phyloP scores from a whole-genome alignment of 2,888 invertebrate genomes.

The Margaritifera margaritifera region DNA sequence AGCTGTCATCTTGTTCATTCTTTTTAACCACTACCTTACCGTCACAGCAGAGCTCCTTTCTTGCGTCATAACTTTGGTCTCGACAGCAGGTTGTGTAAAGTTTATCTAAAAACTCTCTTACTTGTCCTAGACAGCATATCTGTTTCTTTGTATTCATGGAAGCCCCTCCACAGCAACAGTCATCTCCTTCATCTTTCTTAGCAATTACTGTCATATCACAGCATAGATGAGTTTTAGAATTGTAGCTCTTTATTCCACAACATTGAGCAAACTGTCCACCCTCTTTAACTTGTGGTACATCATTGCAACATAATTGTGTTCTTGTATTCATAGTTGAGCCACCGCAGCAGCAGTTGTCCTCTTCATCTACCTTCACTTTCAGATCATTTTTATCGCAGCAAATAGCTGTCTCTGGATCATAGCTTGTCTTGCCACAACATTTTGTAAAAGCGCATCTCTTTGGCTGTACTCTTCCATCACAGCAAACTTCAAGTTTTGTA shows the following conservation, averaged over 20 bases:
- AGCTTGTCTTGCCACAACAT: constrained; percentile 26
- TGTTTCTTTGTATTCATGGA: constrained; percentile 12
- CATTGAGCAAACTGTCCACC: constrained; percentile 19
- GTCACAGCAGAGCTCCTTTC: constrained; percentile 20
- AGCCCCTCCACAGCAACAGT: constrained; percentile 17
- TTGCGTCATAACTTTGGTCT: constrained; percentile 16
- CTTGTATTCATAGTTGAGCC: constrained; percentile 31
- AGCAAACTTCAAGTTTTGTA: constrained; percentile 25
- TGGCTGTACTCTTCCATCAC: constrained; percentile 21
- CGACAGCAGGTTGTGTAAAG: constrained; percentile 16
- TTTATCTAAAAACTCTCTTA: background rate
- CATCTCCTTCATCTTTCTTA: constrained; percentile 27
- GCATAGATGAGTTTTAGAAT: constrained; percentile 24
- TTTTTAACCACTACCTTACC: constrained; percentile 17
- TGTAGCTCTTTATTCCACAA: constrained; percentile 19
- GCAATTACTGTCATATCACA: constrained; percentile 18
- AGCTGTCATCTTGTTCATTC: constrained; percentile 23
- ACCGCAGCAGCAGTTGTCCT: constrained; percentile 30
- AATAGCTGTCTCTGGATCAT: constrained; percentile 11
- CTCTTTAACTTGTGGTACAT: constrained; percentile 16
- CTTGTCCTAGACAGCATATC: constrained; percentile 13
- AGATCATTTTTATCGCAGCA: constrained; percentile 24
- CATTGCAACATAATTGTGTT: constrained; percentile 27
- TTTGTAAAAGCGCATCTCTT: constrained; percentile 17
- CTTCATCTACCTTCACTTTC: constrained; percentile 2